A percentile compares a stretch with the other conserved stretches of the same genome.
Evolutionary conservation across 2,113 vertebrate species (phyloP).

Genomic region (Phycodurus eques): DNA sequence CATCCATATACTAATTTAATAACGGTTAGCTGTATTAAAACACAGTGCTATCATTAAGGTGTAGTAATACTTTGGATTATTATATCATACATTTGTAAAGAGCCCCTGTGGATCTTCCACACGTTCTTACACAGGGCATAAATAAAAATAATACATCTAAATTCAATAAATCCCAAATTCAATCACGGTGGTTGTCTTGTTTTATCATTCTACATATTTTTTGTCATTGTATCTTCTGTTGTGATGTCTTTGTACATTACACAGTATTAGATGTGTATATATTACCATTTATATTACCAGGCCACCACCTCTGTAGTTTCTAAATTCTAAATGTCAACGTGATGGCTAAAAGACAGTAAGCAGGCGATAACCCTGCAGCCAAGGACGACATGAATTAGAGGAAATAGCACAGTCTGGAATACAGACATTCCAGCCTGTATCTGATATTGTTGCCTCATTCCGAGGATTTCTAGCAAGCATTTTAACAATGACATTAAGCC

Average conservation of each 20-base stretch:
- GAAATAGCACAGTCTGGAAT: slow-evolving; percentile 51
- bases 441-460: slow-evolving; percentile 24
- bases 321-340: slow-evolving; percentile 1
- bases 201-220: neutral
- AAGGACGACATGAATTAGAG: slow-evolving; percentile 68
- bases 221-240: neutral
- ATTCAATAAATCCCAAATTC: slow-evolving; percentile 51
- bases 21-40: slow-evolving; percentile 51
- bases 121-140: slow-evolving; percentile 27
- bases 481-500: neutral
- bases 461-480: slow-evolving; percentile 1
- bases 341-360: slow-evolving; percentile 10
- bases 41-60: slow-evolving; percentile 50
- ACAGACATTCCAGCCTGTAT: slow-evolving; percentile 53
- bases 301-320: neutral
- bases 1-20: slow-evolving; percentile 70
- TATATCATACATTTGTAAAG: slow-evolving; percentile 51
- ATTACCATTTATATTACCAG: slow-evolving; percentile 9
- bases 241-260: neutral
- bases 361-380: slow-evolving; percentile 47
- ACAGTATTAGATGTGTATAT: neutral
- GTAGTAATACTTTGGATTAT: slow-evolving; percentile 34
- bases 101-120: slow-evolving; percentile 27
- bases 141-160: slow-evolving; percentile 50
- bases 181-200: neutral